Evolutionary conservation across 2,113 vertebrate genomes (phyloP).

Genomic region (Mastomys coucha): DNA sequence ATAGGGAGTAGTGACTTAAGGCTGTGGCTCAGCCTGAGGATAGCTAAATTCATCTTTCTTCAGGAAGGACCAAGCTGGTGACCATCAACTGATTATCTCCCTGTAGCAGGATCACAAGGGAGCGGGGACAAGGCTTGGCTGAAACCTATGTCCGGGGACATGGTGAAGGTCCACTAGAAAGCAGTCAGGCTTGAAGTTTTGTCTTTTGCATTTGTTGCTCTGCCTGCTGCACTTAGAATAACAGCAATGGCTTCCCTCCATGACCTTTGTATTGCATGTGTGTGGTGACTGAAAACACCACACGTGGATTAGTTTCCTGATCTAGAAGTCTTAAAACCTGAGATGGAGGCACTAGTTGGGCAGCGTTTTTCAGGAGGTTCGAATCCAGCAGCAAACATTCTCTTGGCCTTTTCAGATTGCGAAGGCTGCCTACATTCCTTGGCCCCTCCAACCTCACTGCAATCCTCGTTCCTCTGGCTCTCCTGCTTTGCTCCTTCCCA

Average conservation of each 20-base stretch:
- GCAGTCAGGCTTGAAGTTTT: neutral
- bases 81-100: neutral
- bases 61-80: neutral
- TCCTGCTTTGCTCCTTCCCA: constrained; percentile 6
- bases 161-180: neutral
- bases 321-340: neutral
- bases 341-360: neutral
- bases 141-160: neutral
- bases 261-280: neutral
- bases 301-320: neutral
- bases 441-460: neutral
- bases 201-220: neutral
- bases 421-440: constrained; percentile 7
- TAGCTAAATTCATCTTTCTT: neutral
- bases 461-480: neutral
- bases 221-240: neutral
- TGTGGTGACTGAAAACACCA: neutral
- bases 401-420: neutral
- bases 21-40: neutral
- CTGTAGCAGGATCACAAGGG: neutral
- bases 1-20: neutral
- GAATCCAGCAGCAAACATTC: neutral
- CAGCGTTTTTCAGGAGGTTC: neutral
- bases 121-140: neutral
- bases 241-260: neutral